Evolutionary conservation across 2,888 invertebrate species (phyloP).

Genomic region (Linnaemya vulpina): DNA sequence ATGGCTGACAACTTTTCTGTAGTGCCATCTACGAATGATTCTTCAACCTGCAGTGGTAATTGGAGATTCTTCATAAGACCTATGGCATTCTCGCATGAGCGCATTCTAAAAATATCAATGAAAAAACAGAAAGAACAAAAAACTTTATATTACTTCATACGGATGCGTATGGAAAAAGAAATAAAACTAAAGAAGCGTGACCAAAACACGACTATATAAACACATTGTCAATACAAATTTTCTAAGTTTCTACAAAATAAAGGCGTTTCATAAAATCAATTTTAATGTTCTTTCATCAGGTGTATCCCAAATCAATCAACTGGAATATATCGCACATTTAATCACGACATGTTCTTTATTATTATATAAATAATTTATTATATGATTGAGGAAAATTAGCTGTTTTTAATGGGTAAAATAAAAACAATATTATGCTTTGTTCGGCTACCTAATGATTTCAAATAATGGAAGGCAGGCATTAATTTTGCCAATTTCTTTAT

Average conservation of each 20-base stretch:
- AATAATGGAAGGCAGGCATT: no score
- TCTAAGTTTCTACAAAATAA: constrained; percentile 14
- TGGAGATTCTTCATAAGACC: constrained; percentile 95
- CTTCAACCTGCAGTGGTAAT: constrained; percentile 93
- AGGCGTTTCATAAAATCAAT: constrained; percentile 35
- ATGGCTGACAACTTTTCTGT: constrained; percentile 91
- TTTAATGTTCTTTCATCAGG: constrained; percentile 16
- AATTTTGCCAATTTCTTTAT: no score
- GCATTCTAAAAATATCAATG: constrained; percentile 85
- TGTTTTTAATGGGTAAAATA: background rate
- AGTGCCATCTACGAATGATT: constrained; percentile 94
- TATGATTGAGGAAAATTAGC: constrained; percentile 9
- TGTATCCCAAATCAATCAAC: constrained; percentile 44
- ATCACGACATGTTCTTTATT: background rate
- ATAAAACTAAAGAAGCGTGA: constrained; percentile 59
- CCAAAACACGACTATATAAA: constrained; percentile 10
- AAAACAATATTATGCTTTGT: background rate
- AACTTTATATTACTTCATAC: constrained; percentile 6
- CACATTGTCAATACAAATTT: constrained; percentile 26
- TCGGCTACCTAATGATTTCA: background rate
- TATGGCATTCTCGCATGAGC: constrained; percentile 95
- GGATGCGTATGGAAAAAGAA: constrained; percentile 28
- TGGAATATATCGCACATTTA: background rate
- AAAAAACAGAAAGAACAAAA: constrained; percentile 21
- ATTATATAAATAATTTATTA: background rate